A percentile compares a stretch with the other conserved stretches of the same genome.
These are phyloP conservation scores for Brachyptera risi DNA, from an alignment of 2,888 invertebrate genomes.

Conservation along the genomic window DNA sequence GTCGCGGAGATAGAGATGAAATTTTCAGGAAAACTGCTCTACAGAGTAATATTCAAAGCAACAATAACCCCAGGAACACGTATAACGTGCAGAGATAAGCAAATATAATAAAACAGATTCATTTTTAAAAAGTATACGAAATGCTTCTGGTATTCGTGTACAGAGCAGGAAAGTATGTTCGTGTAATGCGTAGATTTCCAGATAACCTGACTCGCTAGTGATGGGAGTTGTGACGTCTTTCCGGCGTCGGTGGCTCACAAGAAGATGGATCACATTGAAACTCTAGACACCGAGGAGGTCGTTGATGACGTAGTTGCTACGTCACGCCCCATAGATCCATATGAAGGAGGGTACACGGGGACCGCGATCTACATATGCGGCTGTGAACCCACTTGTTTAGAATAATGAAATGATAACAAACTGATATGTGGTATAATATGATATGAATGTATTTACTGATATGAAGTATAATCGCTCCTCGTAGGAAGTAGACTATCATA, in stretches of 20 bases:
- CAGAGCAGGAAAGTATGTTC: not conserved
- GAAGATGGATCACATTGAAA: conserved; percentile 19
- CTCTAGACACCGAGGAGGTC: conserved; percentile 12
- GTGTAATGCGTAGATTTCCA: not conserved
- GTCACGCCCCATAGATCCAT: conserved; percentile 19
- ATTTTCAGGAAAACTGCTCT: conserved; percentile 5
- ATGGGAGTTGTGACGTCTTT: not conserved
- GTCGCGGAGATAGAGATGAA: conserved; percentile 8
- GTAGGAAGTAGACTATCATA: no score
- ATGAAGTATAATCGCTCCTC: no score
- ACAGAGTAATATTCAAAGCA: not conserved
- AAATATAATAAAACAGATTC: not conserved
- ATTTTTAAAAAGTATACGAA: not conserved
- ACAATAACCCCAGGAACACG: not conserved
- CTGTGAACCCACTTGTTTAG: not conserved
- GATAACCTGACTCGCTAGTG: not conserved
- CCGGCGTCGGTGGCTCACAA: not conserved
- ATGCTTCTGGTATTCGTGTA: not conserved
- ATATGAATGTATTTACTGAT: no score
- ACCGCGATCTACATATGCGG: not conserved
- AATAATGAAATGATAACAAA: conserved; percentile 7
- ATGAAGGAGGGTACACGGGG: not conserved
- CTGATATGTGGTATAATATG: no score
- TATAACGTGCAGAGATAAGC: not conserved
- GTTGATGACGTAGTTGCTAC: conserved; percentile 13